Percentiles rank a stretch among this genome's conserved stretches.
Evolutionary conservation across 2,797 vertebrate genomes (phyloP).

Genomic region (Enteromius thamalakanensis): DNA sequence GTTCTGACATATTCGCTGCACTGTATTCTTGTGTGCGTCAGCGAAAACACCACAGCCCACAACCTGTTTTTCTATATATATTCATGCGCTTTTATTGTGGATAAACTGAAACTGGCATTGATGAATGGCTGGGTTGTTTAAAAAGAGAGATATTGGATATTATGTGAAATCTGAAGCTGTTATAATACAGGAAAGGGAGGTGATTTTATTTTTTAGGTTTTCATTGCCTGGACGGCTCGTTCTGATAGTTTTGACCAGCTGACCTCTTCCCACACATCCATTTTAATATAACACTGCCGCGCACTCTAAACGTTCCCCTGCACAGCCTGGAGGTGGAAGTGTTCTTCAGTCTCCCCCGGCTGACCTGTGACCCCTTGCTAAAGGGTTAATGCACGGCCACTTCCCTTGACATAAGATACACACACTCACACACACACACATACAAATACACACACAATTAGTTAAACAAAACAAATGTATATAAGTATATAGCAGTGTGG

Average conservation of each 20-base stretch:
- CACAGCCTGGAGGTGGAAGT: slow-evolving; percentile 60
- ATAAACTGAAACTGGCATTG: slow-evolving; percentile 40
- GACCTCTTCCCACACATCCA: slow-evolving; percentile 67
- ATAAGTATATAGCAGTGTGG: neutral
- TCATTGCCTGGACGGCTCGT: slow-evolving; percentile 14
- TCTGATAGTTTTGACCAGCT: slow-evolving; percentile 53
- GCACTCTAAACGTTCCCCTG: slow-evolving; percentile 40
- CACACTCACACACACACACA: slow-evolving; percentile 21
- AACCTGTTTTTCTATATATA: slow-evolving; percentile 36
- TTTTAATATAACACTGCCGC: slow-evolving; percentile 41
- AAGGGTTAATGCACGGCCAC: slow-evolving; percentile 70
- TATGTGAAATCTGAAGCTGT: slow-evolving; percentile 36
- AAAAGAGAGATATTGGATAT: slow-evolving; percentile 29
- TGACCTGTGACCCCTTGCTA: slow-evolving; percentile 65
- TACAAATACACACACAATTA: neutral
- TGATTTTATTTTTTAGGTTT: slow-evolving; percentile 39
- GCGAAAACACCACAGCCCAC: slow-evolving; percentile 21
- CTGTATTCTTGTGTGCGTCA: slow-evolving; percentile 1
- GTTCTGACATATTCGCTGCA: neutral
- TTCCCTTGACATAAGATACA: slow-evolving; percentile 54
- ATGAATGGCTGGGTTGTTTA: slow-evolving; percentile 41
- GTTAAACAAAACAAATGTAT: slow-evolving; percentile 28
- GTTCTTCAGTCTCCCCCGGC: slow-evolving; percentile 51
- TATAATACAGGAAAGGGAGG: slow-evolving; percentile 34
- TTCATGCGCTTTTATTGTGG: slow-evolving; percentile 38